A percentile compares a stretch with the other conserved stretches of the same genome.
Evolutionary conservation across 2,113 vertebrate genomes (phyloP).

Genomic region (Struthio camelus): DNA sequence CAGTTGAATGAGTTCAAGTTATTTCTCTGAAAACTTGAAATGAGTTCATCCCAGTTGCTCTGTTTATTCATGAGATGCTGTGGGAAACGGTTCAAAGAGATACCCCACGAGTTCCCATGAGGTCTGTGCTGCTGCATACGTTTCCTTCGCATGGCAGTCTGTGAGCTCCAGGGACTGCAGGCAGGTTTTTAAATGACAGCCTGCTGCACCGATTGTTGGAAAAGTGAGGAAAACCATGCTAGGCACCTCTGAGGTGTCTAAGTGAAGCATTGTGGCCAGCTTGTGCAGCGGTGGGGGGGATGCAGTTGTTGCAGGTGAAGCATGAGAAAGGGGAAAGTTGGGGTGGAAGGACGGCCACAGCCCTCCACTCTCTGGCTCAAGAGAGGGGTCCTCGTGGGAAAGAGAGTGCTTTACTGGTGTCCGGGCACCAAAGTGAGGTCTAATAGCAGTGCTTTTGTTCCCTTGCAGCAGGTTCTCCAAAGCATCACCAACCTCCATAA

Average conservation of each 20-base stretch:
- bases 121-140: not conserved
- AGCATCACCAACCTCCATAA: constrained; percentile 88
- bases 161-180: no score
- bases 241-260: not conserved
- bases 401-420: not conserved
- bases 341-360: not conserved
- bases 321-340: not conserved
- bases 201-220: not conserved
- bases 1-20: not conserved
- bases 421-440: not conserved
- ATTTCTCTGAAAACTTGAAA: not conserved
- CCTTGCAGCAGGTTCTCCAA: constrained; percentile 84
- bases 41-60: not conserved
- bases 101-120: not conserved
- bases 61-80: not conserved
- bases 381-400: not conserved
- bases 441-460: constrained; percentile 6
- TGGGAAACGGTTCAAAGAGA: not conserved
- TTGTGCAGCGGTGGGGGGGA: not conserved
- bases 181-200: not conserved
- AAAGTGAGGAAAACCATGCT: not conserved
- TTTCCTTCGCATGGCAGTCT: not conserved
- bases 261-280: not conserved
- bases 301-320: not conserved
- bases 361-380: not conserved